Base-by-base conservation (phyloP, 2,797 vertebrate species). In the Liasis olivaceus region DNA sequence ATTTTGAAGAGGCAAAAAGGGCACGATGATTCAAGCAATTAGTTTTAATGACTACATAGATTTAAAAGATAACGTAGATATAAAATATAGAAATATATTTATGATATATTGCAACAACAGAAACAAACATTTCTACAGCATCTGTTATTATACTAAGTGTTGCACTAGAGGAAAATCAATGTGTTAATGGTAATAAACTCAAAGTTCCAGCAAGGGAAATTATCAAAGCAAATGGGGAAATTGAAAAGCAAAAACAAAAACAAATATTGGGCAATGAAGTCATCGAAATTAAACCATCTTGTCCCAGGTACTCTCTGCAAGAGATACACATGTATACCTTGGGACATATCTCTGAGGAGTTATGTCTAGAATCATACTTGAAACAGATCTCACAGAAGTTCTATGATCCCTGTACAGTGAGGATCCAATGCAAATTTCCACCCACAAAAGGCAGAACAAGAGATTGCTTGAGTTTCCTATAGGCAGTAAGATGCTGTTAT, bases 1-100 rank as follows among this genome's bases (percentile, higher is more conserved):
- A 72, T 94, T 96, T 69, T 36, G 93, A 66, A 93, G 81, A 90
- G n/a, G 24, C 31, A 28, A 90, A 36, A 69, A 56, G 92, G 0
- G 11, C 0, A 0, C 9, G 2, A 0, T 0, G 54, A 69, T 87
- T 85, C 91, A 81, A 87, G 63, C 88, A 90, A 93, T 69, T 1
- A 7, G 58, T 84, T 60, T 91, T 94, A 58, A 89, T 64, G 22
- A 59, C 85, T 51, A 47, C 85, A 87, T 60, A 60, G 3, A 81
- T 81, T 47, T 81, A 81, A 81, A 81, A 81, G 72, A 47, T 81
- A 47, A 9, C 58, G 31, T 4, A 0, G 9, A 42, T 42, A 87
- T 22, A 88, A 31, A 88, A 51, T 62, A 62, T 7, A 88, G 59
- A 62, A 63, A 81, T 81, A 81, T 81, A 47, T 22, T 81, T 3